Evolutionary conservation across 2,113 vertebrate genomes (phyloP), one percentile per base, ranked within the genome.

Genomic region (Columba janthina): DNA sequence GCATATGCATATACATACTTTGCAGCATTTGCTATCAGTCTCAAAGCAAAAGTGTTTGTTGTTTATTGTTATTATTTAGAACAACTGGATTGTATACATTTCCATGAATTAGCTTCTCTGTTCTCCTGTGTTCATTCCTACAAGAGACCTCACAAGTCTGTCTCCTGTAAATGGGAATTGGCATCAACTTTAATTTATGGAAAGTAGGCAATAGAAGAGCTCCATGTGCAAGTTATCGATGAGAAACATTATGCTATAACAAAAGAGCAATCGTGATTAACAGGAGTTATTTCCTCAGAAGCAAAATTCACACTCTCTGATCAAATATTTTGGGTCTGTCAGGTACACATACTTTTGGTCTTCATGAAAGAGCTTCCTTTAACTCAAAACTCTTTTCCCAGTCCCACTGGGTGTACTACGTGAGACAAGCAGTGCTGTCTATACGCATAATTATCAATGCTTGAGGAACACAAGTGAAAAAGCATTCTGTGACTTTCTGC

Each of bases 381-480:
- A 96, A 96, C 97, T 93, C n/a, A 86, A 87, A 93, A 95, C 77
- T 88, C 60, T 89, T 90, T 87, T 94, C 61, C 60, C 56, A 4
- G 17, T 86, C 87, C 72, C 66, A 60, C 73, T 86, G 82, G 48
- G 29, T 57, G 5, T 79, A 76, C 73, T 76, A 79, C 29, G 32
- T 84, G 93, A 94, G 73, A 75, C 12, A 90, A 95, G 76, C 26
- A 92, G 60, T 1, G 3, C 67, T 96, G 93, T 92, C 97, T 93
- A n/a, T 72, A 76, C 10, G 15, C 60, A 54, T 96, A 98, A 97
- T 97, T 97, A 97, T 96, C 90, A 96, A 51, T 13, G 12, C 76
- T 96, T 96, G 96, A 97, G 90, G 93, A 97, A 95, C 90, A 96
- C 81, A 97, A 94, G 84, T 72, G 89, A 86, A 85, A 91, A 96